Percentiles rank a stretch among this genome's conserved stretches.
Evolutionary conservation across 92 coral and sea anemone species (phyloP).

Genomic region (Palythoa grandis): DNA sequence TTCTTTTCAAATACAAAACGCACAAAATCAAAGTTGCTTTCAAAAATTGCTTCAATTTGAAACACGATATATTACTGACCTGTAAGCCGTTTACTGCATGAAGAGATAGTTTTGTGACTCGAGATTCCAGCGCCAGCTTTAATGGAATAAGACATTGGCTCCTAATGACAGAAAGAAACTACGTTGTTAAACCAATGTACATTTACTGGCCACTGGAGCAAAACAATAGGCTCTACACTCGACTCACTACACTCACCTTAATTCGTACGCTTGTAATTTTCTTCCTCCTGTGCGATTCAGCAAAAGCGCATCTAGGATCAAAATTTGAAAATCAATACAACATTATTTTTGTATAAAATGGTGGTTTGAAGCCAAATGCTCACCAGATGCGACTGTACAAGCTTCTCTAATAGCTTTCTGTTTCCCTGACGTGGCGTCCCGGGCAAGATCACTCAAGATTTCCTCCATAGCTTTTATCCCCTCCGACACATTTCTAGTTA

Average conservation of each 20-base stretch:
- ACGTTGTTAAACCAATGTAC: slow-evolving; percentile 48
- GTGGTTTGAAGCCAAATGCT: slow-evolving; percentile 33
- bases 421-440: slow-evolving; percentile 99
- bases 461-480: slow-evolving; percentile 80
- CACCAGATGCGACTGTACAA: slow-evolving; percentile 94
- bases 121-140: slow-evolving; percentile 92
- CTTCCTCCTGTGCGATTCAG: slow-evolving; percentile 84
- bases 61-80: slow-evolving; percentile 50
- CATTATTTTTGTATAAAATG: neutral
- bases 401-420: slow-evolving; percentile 90
- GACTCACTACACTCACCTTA: slow-evolving; percentile 66
- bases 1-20: slow-evolving; percentile 39
- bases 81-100: slow-evolving; percentile 94
- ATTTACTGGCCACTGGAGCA: slow-evolving; percentile 67
- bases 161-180: slow-evolving; percentile 55
- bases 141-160: slow-evolving; percentile 91
- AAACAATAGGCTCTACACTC: slow-evolving; percentile 49
- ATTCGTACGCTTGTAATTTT: slow-evolving; percentile 84
- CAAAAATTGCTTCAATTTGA: slow-evolving; percentile 2
- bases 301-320: slow-evolving; percentile 75
- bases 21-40: slow-evolving; percentile 20
- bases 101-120: slow-evolving; percentile 82
- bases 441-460: slow-evolving; percentile 77
- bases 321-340: slow-evolving; percentile 22
- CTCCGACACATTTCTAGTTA: neutral